Evolutionary conservation across 2,113 vertebrate species (phyloP), one percentile per base, ranked within the genome.

Genomic region (Rhodinocichla rosea): DNA sequence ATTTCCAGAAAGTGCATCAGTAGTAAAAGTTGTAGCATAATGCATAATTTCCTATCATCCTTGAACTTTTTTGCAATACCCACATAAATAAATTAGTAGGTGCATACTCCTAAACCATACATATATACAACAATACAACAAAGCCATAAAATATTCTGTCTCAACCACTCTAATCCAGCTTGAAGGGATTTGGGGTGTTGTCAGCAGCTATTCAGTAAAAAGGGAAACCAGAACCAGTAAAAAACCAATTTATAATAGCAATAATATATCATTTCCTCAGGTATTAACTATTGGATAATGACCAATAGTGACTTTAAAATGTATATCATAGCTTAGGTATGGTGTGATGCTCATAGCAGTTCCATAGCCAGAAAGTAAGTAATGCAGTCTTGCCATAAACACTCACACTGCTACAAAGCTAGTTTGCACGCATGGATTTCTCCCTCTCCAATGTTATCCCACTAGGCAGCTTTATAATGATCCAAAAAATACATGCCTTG

Each of bases 261-360:
- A 83, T 96, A 95, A 97, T 84, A 91, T 50, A 93, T 44, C 33
- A 63, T 81, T 97, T 93, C 89, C 94, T 71, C 71, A 63, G 92
- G 95, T 94, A 97, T 97, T 98, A 98, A 95, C 87, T 69, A 92
- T 60, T 60, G 73, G 82, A 94, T 97, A 97, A 97, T 74, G 94
- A 96, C 96, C 85, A 88, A 85, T 33, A 96, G 92, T 92, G 80
- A 96, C 87, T 97, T 96, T 93, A 94, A 98, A 97, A 94, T 95
- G 91, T 42, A 6, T 83, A 83, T 96, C 96, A 95, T 5, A 92
- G 76, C 32, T 89, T 95, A 94, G 97, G 64, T 91, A 86, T 32
- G 74, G 87, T 87, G 71, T 91, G 90, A 90, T 23, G 79, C 59
- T 88, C 95, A 69, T 65, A 93, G 97, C 94, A 97, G 96, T 97